A percentile compares a stretch with the other conserved stretches of the same genome.
Evolutionary conservation across 2,888 invertebrate genomes (phyloP).

Genomic region (Tenthredo livida): DNA sequence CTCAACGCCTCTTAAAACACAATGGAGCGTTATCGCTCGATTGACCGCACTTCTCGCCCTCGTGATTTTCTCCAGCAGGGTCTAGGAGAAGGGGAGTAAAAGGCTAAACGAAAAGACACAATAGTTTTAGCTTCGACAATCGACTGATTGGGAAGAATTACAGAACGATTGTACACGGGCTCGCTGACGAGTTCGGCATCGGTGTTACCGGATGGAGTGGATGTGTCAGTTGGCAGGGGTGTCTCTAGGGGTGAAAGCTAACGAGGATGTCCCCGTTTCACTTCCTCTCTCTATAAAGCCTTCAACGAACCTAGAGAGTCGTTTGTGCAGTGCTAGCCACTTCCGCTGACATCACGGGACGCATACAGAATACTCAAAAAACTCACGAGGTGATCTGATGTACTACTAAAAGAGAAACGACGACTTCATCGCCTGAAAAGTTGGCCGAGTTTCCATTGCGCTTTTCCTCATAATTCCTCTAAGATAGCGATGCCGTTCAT

Average conservation of each 20-base stretch:
- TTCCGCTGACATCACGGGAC: conserved; percentile 3
- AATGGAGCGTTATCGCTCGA: conserved; percentile 58
- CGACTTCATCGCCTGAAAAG: neutral
- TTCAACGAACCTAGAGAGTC: conserved; percentile 27
- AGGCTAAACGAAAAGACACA: conserved; percentile 65
- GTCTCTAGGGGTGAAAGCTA: conserved; percentile 42
- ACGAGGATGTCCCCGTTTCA: conserved; percentile 49
- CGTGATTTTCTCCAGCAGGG: neutral
- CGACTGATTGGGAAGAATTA: conserved; percentile 76
- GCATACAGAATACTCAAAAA: neutral
- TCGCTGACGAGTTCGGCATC: conserved; percentile 60
- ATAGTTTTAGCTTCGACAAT: conserved; percentile 75
- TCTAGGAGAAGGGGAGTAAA: conserved; percentile 51
- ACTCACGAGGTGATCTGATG: neutral
- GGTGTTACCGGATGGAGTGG: conserved; percentile 44
- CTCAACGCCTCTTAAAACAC: conserved; percentile 67
- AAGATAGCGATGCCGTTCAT: neutral
- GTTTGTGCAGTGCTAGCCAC: conserved; percentile 36
- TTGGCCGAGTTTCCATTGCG: neutral
- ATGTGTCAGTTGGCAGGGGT: conserved; percentile 59
- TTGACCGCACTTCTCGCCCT: conserved; percentile 55
- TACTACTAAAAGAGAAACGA: neutral
- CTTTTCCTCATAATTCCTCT: neutral
- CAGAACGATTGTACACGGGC: conserved; percentile 70
- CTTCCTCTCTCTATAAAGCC: conserved; percentile 34